These are phyloP conservation scores for Heloderma charlesbogerti DNA, from an alignment of 2,113 vertebrate species.

Conservation along the genomic window DNA sequence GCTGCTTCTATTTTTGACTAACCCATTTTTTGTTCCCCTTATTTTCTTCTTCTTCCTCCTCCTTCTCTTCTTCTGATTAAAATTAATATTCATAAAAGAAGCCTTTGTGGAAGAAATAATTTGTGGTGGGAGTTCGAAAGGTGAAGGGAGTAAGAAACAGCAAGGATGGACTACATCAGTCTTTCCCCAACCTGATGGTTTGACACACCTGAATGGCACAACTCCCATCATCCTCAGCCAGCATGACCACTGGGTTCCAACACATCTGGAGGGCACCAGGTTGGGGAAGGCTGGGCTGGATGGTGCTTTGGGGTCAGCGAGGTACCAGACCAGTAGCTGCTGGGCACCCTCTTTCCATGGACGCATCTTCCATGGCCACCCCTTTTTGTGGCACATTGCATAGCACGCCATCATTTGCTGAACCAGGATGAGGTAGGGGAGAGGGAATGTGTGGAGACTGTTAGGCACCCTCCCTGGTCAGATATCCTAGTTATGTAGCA, in stretches of 20 bases:
- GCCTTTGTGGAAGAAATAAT: not conserved
- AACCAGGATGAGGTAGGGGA: not conserved
- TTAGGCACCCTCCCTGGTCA: not conserved
- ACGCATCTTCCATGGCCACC: not conserved
- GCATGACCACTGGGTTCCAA: no score
- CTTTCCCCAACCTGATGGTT: no score
- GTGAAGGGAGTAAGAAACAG: not conserved
- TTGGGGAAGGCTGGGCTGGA: not conserved
- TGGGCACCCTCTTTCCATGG: not conserved
- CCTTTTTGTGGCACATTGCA: not conserved
- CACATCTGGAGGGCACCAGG: no score
- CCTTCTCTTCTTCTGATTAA: not conserved
- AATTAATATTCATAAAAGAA: not conserved
- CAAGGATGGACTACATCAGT: not conserved
- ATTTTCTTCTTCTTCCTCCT: not conserved
- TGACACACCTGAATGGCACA: no score
- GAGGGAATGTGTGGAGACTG: not conserved
- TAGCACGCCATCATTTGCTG: no score
- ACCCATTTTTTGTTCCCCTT: not conserved
- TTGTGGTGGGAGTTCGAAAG: not conserved
- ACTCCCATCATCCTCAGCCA: no score
- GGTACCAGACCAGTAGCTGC: not conserved
- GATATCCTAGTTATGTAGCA: not conserved
- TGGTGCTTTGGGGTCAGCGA: not conserved
- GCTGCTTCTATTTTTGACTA: conserved; percentile 17